Base-by-base conservation (phyloP, 2,888 invertebrate genomes). In the Thereva unica region DNA sequence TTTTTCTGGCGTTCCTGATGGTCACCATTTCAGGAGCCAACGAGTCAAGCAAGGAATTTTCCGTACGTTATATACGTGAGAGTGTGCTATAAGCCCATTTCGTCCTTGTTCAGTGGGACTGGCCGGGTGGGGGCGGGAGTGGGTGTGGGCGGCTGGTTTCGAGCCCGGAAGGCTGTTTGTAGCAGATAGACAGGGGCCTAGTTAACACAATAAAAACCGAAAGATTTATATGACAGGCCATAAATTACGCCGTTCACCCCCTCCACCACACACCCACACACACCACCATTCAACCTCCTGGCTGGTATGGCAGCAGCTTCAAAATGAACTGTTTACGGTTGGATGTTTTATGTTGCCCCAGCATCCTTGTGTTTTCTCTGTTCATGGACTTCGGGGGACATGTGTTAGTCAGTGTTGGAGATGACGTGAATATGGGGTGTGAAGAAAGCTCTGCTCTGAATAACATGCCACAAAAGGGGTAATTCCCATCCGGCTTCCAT, bases 151-250 rank as follows among this genome's bases (percentile, higher is more conserved):
- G 49, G 49, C 65, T 52, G 57, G 23, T 10, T 41, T 52, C 66
- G 55, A 55, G 54, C 10, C 49, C 55, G 44, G 55, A 40, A 55
- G 38, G 63, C 63, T 56, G 69, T 44, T 59, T 59, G 49, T 64
- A 67, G 40, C 59, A 65, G 63, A 49, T 65, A 41, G 65, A 66
- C 52, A 52, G 38, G 38, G 65, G 65, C 67, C 65, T 69, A 67
- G 69, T 69, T 69, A 64, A 64, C 64, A 64, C 64, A 64, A 64
- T 64, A 53, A 64, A 64, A 64, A 64, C 64, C 64, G 38, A 64
- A 77, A 78, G 77, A 78, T 78, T 78, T 78, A 78, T 78, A 77
- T 78, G 78, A 78, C 77, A 77, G 77, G 78, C 76, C 76, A 78
- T 78, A 78, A 78, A 78, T 78, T 76, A 76, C 72, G 72, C 73